Conservation (phyloP, 2,797 vertebrate species). For the Varecia variegata region DNA sequence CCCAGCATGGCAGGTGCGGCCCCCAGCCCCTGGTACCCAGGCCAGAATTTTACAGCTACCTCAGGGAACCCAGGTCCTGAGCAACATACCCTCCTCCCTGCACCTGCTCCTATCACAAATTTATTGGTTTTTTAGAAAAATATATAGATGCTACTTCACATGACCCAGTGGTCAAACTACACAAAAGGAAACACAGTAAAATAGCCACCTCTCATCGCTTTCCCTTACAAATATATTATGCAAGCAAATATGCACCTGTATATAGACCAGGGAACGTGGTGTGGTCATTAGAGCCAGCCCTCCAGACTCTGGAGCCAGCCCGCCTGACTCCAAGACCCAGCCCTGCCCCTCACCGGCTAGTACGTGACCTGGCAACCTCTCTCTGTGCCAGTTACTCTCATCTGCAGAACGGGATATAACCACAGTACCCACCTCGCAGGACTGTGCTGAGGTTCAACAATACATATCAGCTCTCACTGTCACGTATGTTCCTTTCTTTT, state of each 20-base stretch:
- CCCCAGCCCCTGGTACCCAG: neutral
- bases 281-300: fast-evolving
- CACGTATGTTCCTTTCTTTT: neutral
- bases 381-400: neutral
- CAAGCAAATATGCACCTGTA: neutral
- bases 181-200: neutral
- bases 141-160: neutral
- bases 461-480: neutral
- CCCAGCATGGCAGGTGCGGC: neutral
- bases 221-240: neutral
- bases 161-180: neutral
- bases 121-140: neutral
- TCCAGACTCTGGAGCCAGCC: neutral
- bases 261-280: fast-evolving
- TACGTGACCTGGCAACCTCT: neutral
- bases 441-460: neutral
- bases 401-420: neutral
- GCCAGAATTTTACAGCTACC: neutral
- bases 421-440: neutral
- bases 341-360: neutral
- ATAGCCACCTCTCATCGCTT: neutral
- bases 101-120: neutral
- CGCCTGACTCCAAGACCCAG: neutral
- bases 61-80: neutral
- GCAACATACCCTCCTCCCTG: neutral